These are phyloP conservation scores for Lasioglossum zephyrum DNA, from an alignment of 2,888 invertebrate species.

Conservation along the genomic window DNA sequence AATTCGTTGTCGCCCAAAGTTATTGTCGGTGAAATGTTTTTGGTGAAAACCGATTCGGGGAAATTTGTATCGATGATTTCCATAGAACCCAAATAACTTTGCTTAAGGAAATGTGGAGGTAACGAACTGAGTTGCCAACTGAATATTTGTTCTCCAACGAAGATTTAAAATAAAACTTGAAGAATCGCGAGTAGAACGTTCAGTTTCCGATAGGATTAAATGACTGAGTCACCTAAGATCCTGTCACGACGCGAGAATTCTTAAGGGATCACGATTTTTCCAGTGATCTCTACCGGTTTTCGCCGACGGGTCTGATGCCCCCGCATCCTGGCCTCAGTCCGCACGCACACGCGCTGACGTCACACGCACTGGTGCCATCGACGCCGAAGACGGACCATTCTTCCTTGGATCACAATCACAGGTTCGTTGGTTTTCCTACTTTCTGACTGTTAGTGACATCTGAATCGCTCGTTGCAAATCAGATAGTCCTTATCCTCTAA, in stretches of 20 bases:
- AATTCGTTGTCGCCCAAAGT: too few relatives aligned
- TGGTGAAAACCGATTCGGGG: too few relatives aligned
- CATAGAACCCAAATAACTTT: too few relatives aligned
- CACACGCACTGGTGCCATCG: conserved; percentile 92
- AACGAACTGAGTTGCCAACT: too few relatives aligned
- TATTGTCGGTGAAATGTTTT: too few relatives aligned
- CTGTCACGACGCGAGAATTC: background rate
- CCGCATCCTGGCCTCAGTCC: conserved; percentile 90
- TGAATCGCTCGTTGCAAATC: conserved; percentile 37
- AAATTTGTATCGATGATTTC: too few relatives aligned
- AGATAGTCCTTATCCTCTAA: background rate
- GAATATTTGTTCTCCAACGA: too few relatives aligned
- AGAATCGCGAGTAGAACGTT: too few relatives aligned
- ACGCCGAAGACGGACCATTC: conserved; percentile 90
- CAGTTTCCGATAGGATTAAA: background rate
- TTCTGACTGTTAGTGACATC: conserved; percentile 52
- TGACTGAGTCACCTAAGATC: background rate
- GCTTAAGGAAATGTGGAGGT: too few relatives aligned
- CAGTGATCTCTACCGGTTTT: conserved; percentile 96
- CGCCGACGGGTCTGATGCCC: conserved; percentile 93
- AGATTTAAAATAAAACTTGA: too few relatives aligned
- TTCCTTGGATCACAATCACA: conserved; percentile 88
- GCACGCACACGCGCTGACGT: conserved; percentile 91
- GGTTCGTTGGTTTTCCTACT: conserved; percentile 85
- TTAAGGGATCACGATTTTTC: conserved; percentile 23